Evolutionary conservation across 2,113 vertebrate species (phyloP).

Genomic region (Thermophis baileyi): DNA sequence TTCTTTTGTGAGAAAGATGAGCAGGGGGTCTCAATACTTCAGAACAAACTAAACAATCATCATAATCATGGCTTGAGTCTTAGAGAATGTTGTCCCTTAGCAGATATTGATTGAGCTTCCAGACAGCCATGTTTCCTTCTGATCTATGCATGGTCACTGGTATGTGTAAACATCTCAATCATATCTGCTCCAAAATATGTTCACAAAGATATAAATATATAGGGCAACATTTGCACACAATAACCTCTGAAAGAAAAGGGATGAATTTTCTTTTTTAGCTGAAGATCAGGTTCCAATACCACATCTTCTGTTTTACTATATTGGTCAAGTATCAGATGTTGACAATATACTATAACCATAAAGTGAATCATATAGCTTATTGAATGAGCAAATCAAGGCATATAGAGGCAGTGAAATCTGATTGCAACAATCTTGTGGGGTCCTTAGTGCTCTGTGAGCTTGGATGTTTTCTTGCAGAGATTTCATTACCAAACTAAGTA

Average conservation of each 20-base stretch:
- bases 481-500: not conserved
- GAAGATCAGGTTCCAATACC: not conserved
- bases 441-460: not conserved
- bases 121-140: not conserved
- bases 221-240: not conserved
- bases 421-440: not conserved
- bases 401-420: not conserved
- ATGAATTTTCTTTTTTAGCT: not conserved
- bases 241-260: not conserved
- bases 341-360: not conserved
- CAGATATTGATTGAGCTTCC: slow-evolving; percentile 16
- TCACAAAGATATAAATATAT: slow-evolving; percentile 7
- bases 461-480: not conserved
- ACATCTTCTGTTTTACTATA: not conserved
- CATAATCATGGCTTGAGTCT: not conserved
- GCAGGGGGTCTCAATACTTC: not conserved
- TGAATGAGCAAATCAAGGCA: not conserved
- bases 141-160: not conserved
- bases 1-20: not conserved
- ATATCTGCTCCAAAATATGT: not conserved
- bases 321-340: not conserved
- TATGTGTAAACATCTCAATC: slow-evolving; percentile 16
- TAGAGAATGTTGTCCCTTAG: not conserved
- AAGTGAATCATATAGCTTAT: not conserved
- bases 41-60: not conserved